Evolutionary conservation across 2,888 invertebrate species (phyloP).

Genomic region (Drosophila setosimentum): DNA sequence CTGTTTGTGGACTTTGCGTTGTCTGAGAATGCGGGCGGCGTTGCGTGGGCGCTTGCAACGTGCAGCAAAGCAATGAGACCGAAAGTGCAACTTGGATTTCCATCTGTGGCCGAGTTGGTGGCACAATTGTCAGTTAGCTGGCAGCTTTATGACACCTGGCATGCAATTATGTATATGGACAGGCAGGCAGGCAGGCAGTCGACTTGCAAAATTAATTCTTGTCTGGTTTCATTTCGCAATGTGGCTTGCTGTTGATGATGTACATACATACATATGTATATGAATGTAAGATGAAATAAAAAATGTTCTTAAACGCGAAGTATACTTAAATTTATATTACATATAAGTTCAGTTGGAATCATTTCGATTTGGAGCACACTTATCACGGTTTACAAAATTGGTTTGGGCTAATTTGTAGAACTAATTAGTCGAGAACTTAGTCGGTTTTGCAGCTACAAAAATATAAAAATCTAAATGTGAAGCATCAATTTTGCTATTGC

Average conservation of each 20-base stretch:
- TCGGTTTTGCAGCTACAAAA: background rate
- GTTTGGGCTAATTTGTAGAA: background rate
- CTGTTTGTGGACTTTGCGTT: slow-evolving; percentile 32
- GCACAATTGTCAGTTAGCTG: slow-evolving; percentile 50
- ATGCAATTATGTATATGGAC: slow-evolving; percentile 54
- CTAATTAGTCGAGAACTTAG: background rate
- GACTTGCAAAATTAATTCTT: slow-evolving; percentile 34
- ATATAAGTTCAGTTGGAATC: background rate
- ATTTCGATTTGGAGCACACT: background rate
- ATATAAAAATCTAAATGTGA: background rate
- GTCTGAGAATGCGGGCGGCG: slow-evolving; percentile 67
- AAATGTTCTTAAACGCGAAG: background rate
- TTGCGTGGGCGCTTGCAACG: slow-evolving; percentile 50
- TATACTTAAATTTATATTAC: background rate
- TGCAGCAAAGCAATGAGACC: slow-evolving; percentile 20
- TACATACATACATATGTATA: background rate
- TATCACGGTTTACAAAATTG: background rate
- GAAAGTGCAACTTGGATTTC: slow-evolving; percentile 48
- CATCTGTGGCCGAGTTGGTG: slow-evolving; percentile 20
- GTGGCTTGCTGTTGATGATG: slow-evolving; percentile 8
- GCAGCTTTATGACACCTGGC: slow-evolving; percentile 73
- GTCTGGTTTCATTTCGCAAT: slow-evolving; percentile 35
- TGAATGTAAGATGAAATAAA: background rate
- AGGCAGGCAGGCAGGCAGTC: slow-evolving; percentile 2
- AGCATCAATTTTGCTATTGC: background rate